Conservation (phyloP, 2,888 invertebrate genomes). For the Hololepta plana region DNA sequence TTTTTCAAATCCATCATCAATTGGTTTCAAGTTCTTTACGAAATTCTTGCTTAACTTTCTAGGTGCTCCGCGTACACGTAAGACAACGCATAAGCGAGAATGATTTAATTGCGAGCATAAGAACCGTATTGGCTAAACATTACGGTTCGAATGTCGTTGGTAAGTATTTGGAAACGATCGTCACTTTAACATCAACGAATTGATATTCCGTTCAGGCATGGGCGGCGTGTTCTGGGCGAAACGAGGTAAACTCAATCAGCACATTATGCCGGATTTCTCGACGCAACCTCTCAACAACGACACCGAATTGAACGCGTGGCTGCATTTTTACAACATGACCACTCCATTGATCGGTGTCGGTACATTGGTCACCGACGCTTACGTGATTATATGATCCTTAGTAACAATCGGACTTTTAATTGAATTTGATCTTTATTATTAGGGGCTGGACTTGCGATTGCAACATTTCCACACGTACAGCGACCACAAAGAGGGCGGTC, state of each 20-base stretch:
- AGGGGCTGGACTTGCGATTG: conserved; percentile 78
- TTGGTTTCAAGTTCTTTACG: too few relatives aligned
- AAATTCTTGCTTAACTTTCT: too few relatives aligned
- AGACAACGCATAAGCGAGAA: conserved; percentile 52
- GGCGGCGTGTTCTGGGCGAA: conserved; percentile 80
- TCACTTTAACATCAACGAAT: neutral
- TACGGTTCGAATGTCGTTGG: conserved; percentile 58
- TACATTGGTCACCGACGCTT: conserved; percentile 70
- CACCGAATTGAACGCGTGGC: conserved; percentile 66
- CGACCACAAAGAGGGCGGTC: conserved; percentile 70
- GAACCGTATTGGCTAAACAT: conserved; percentile 44
- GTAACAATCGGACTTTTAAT: too few relatives aligned
- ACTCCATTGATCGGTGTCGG: conserved; percentile 80
- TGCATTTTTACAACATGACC: conserved; percentile 79
- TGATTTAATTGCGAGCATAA: conserved; percentile 68
- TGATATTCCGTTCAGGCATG: too few relatives aligned
- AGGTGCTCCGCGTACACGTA: conserved; percentile 56
- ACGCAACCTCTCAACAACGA: conserved; percentile 49
- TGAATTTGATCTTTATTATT: too few relatives aligned
- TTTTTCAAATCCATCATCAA: too few relatives aligned
- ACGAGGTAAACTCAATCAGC: conserved; percentile 69
- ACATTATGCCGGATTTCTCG: conserved; percentile 94
- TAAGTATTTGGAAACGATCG: conserved; percentile 17
- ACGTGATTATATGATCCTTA: conserved; percentile 32
- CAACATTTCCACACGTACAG: conserved; percentile 95